Evolutionary conservation across 2,113 vertebrate species (phyloP).

Genomic region (Elachura formosa): DNA sequence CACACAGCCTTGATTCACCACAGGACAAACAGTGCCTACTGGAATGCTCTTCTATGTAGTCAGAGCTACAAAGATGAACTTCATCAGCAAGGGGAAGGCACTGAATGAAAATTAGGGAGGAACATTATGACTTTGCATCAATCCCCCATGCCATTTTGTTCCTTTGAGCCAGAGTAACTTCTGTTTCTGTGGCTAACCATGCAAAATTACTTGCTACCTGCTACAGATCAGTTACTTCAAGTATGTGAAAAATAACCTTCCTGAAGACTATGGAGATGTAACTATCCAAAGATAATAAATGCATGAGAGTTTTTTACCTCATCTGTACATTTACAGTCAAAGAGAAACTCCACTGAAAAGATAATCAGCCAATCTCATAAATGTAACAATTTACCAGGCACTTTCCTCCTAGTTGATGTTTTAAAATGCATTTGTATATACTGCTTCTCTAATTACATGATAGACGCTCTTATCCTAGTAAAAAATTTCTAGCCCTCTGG

Average conservation of each 20-base stretch:
- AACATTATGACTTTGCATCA: background rate
- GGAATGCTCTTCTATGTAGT: background rate
- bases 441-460: background rate
- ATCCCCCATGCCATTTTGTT: background rate
- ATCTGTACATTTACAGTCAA: background rate
- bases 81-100: rapidly evolving
- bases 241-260: background rate
- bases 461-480: background rate
- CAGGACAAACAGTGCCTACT: background rate
- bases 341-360: background rate
- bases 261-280: background rate
- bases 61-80: background rate
- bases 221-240: background rate
- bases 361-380: background rate
- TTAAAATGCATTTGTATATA: background rate
- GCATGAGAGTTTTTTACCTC: background rate
- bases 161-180: background rate
- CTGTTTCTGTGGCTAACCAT: background rate
- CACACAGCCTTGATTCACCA: background rate
- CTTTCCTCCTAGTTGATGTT: background rate
- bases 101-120: background rate
- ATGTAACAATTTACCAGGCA: background rate
- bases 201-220: background rate
- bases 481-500: background rate
- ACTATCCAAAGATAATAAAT: background rate